Conservation (phyloP, 2,113 vertebrate species). For the Daboia siamensis region DNA sequence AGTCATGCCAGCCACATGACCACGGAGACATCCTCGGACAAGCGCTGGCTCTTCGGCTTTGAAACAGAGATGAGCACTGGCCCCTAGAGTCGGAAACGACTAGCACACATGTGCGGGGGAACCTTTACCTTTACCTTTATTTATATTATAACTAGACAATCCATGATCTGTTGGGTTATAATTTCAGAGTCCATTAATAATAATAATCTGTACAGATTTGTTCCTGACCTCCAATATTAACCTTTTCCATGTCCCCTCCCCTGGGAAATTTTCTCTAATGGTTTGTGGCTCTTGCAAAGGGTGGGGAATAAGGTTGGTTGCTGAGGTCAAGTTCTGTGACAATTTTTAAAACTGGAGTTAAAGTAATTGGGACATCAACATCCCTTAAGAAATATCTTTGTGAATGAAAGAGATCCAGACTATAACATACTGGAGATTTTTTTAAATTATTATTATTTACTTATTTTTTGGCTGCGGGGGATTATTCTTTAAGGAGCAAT, state of each 20-base stretch:
- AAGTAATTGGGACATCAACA: neutral
- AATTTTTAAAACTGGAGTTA: neutral
- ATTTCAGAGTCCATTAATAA: too few species aligned
- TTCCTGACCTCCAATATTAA: neutral
- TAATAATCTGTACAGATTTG: neutral
- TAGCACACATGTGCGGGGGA: too few species aligned
- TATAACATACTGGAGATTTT: neutral
- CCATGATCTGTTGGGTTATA: too few species aligned
- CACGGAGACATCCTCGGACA: too few species aligned
- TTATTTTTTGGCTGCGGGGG: neutral
- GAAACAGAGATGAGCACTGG: too few species aligned
- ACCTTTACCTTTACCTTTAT: too few species aligned
- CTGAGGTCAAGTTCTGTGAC: neutral
- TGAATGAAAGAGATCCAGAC: neutral
- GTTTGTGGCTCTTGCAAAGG: neutral
- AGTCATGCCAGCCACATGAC: too few species aligned
- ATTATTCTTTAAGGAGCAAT: neutral
- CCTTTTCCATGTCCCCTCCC: neutral
- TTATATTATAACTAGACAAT: too few species aligned
- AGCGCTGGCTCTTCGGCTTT: too few species aligned
- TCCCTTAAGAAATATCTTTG: neutral
- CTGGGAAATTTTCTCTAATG: neutral
- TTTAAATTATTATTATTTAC: neutral
- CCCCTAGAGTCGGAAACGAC: too few species aligned
- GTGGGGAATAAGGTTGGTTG: neutral